Evolutionary conservation across 1,140 invertebrate genomes (phyloP).

Genomic region (Ruditapes philippinarum): DNA sequence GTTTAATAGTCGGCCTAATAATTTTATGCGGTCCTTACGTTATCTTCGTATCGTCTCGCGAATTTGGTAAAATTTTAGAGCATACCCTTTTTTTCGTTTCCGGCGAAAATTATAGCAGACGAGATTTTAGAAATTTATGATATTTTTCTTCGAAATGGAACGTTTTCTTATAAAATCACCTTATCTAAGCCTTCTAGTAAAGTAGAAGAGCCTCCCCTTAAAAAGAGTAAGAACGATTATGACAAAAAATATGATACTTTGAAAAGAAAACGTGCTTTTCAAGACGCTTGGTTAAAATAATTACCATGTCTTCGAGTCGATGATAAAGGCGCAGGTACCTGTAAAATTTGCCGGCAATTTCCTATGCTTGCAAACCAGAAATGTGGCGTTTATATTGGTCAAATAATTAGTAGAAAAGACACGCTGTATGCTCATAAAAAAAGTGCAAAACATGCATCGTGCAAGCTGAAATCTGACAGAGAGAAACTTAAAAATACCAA

Average conservation of each 20-base stretch:
- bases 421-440: neutral
- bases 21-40: too few relatives aligned
- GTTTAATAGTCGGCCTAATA: too few relatives aligned
- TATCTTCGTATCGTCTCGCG: too few relatives aligned
- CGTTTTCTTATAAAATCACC: too few relatives aligned
- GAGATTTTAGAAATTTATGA: too few relatives aligned
- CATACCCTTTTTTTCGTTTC: too few relatives aligned
- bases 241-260: neutral
- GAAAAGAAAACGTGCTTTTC: neutral
- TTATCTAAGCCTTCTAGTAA: too few relatives aligned
- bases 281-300: neutral
- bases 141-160: too few relatives aligned
- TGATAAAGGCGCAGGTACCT: neutral
- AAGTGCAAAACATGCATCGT: neutral
- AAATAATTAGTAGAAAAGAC: neutral
- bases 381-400: neutral
- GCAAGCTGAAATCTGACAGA: neutral
- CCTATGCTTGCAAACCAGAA: neutral
- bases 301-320: neutral
- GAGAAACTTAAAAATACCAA: neutral
- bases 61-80: too few relatives aligned
- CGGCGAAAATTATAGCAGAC: too few relatives aligned
- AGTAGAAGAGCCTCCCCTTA: neutral
- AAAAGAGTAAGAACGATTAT: neutral
- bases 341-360: neutral